Conservation (phyloP, 2,888 invertebrate species). For the Cosmia trapezina region DNA sequence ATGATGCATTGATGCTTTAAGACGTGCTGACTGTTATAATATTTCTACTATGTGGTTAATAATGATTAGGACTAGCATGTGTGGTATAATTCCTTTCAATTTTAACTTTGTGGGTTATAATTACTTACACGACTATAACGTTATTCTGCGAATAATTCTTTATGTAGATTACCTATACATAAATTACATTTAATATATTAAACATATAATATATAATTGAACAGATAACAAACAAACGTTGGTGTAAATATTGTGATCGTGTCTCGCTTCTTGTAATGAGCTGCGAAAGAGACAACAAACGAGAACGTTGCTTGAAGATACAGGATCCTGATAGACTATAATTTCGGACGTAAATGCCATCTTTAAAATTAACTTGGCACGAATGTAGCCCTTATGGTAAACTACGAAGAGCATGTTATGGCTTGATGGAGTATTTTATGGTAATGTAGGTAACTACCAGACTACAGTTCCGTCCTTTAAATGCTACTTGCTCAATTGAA, state of each 20-base stretch:
- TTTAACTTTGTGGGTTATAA: neutral
- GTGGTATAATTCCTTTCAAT: neutral
- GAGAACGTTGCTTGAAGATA: constrained; percentile 23
- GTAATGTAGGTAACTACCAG: constrained; percentile 33
- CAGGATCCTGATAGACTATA: constrained; percentile 32
- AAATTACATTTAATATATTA: no score
- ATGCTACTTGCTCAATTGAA: constrained; percentile 70
- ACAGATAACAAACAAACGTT: constrained; percentile 26
- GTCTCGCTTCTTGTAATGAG: constrained; percentile 19
- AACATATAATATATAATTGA: neutral
- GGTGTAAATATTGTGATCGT: constrained; percentile 30
- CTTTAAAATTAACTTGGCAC: constrained; percentile 17
- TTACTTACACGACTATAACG: neutral
- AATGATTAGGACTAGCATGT: neutral
- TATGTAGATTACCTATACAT: neutral
- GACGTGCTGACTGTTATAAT: no score
- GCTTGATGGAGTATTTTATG: constrained; percentile 46
- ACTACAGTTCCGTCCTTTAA: constrained; percentile 67
- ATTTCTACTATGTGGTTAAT: no score
- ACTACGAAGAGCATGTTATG: constrained; percentile 30
- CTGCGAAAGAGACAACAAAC: constrained; percentile 15
- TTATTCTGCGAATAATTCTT: neutral
- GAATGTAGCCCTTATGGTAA: constrained; percentile 40
- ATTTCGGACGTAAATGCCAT: constrained; percentile 45
- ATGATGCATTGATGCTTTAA: no score